Evolutionary conservation across 2,888 invertebrate genomes (phyloP), one percentile per base, ranked within the genome.

Genomic region (Alitta virens): DNA sequence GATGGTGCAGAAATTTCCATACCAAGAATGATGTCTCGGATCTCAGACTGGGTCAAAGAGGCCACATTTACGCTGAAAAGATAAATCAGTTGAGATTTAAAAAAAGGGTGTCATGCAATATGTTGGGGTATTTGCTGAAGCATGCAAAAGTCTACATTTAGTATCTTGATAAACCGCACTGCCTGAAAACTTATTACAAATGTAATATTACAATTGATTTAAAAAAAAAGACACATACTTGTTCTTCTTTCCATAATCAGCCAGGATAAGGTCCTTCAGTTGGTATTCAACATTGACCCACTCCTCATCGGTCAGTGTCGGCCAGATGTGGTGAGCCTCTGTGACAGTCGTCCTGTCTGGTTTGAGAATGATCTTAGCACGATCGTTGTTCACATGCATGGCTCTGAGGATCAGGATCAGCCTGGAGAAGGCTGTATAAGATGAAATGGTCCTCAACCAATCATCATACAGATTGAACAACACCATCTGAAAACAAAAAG

Each of bases 1-100:
- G 97, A 98, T 0, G 99, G 99, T 1, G 99, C 99, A 16, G 96
- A 96, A 71, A 99, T 99, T 85, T 99, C 99, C 99, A 99, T 99
- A 75, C 98, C 98, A 65, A 99, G 87, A 75, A 99, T 97, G 71
- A 99, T 99, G 83, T 99, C 99, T 62, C 99, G 90, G 79, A 99
- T 98, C 86, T 99, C 99, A 0, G 97, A 98, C 80, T 99, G 99
- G 0, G 99, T 99, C 46, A 99, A 86, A 0, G 98, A 99, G 0
- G 97, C 98, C 0, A 99, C 98, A 80, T 99, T 99, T 0, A 99
- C 99, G 78, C 89, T 90, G 80, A 33, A 75, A 71, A 50, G 42
- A 25, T 24, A 3, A 46, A 55, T n/a, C n/a, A n/a, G n/a, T n/a
- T n/a, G n/a, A n/a, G n/a, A n/a, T n/a, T n/a, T n/a, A n/a, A n/a